A percentile compares a stretch with the other conserved stretches of the same genome.
These are phyloP conservation scores for Sialis fuliginosa DNA, from an alignment of 2,888 invertebrate genomes.

Conservation along the genomic window DNA sequence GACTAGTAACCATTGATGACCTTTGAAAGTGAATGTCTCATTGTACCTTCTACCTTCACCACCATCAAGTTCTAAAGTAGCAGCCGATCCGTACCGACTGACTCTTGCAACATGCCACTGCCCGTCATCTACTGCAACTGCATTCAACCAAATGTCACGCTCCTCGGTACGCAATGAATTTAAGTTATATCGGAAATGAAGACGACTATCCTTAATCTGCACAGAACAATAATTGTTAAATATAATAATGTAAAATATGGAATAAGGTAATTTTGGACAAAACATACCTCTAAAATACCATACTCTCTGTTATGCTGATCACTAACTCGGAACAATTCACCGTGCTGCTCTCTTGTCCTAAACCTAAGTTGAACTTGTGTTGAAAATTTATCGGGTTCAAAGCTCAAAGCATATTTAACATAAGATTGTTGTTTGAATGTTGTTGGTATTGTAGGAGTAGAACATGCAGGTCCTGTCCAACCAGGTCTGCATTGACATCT, in stretches of 20 bases:
- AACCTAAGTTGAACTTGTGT: conserved; percentile 88
- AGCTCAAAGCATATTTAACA: conserved; percentile 90
- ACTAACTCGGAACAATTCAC: conserved; percentile 84
- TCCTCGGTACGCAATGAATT: conserved; percentile 84
- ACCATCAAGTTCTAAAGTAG: conserved; percentile 82
- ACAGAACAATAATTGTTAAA: neutral
- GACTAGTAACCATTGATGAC: conserved; percentile 82
- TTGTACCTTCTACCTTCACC: conserved; percentile 89
- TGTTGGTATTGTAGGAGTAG: conserved; percentile 70
- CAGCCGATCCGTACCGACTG: conserved; percentile 80
- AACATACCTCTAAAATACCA: conserved; percentile 58
- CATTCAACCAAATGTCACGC: conserved; percentile 75
- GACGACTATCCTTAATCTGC: conserved; percentile 73
- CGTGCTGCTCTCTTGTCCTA: conserved; percentile 81
- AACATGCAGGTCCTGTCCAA: conserved; percentile 82
- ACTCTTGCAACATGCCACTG: conserved; percentile 93
- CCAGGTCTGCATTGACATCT: conserved; percentile 91
- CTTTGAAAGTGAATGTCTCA: conserved; percentile 77
- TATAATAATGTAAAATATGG: too few species aligned
- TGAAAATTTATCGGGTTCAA: conserved; percentile 81
- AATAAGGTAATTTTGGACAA: neutral
- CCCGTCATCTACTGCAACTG: conserved; percentile 83
- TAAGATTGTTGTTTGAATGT: conserved; percentile 89
- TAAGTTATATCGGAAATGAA: conserved; percentile 84
- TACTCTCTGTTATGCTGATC: conserved; percentile 90